These are phyloP conservation scores for Archips xylosteana DNA, from an alignment of 2,888 invertebrate species.

Conservation along the genomic window DNA sequence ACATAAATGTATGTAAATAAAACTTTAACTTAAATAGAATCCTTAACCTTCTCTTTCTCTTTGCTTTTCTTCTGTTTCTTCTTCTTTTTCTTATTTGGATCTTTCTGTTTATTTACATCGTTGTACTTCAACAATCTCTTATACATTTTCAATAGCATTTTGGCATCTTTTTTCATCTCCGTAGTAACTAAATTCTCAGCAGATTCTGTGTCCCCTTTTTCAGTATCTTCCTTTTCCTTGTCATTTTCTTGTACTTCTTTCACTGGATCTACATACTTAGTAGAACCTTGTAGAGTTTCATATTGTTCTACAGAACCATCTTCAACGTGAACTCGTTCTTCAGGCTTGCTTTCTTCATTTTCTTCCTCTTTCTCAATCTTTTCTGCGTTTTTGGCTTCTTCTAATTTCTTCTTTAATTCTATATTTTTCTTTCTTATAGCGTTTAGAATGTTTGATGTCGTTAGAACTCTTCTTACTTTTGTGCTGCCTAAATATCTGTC, in stretches of 20 bases:
- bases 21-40: not conserved
- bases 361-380: constrained; percentile 35
- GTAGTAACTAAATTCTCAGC: constrained; percentile 46
- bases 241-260: constrained; percentile 48
- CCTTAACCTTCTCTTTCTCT: constrained; percentile 45
- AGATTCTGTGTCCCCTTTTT: constrained; percentile 18
- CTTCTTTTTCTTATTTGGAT: constrained; percentile 67
- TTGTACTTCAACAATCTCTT: constrained; percentile 76
- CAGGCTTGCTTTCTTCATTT: constrained; percentile 48
- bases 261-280: constrained; percentile 70
- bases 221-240: constrained; percentile 42
- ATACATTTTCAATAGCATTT: constrained; percentile 79
- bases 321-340: constrained; percentile 68
- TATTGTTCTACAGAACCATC: constrained; percentile 86
- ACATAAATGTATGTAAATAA: too few species aligned
- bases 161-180: constrained; percentile 77
- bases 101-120: constrained; percentile 63
- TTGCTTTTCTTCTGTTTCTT: constrained; percentile 65
- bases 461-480: constrained; percentile 85
- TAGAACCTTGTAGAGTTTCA: constrained; percentile 72
- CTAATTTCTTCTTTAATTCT: constrained; percentile 72
- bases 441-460: constrained; percentile 84
- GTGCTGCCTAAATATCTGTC: constrained; percentile 85
- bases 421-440: constrained; percentile 86
- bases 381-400: constrained; percentile 50